Percentiles rank a stretch among this genome's conserved stretches.
Evolutionary conservation across 2,888 invertebrate genomes (phyloP).

Genomic region (Diadegma fenestrale): DNA sequence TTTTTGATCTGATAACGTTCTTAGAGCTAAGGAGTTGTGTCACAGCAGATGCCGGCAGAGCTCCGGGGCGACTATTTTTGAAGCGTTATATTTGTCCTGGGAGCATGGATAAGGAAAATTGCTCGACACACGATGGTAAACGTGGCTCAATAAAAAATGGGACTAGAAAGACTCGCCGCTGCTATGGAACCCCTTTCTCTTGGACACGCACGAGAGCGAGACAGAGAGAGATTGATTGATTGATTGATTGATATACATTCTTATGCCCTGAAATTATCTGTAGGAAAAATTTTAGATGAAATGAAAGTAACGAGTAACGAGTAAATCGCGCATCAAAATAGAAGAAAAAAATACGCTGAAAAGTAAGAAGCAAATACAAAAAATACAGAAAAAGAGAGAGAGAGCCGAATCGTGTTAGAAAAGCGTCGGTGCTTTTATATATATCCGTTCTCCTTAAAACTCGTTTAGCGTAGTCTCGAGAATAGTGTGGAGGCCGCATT

Average conservation of each 20-base stretch:
- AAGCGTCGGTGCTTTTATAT: conserved; percentile 40
- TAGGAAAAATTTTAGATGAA: too few species aligned
- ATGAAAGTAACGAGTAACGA: too few species aligned
- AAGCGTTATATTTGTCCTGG: not conserved
- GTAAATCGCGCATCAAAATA: too few species aligned
- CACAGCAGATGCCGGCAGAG: not conserved
- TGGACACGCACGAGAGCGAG: not conserved
- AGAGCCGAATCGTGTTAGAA: conserved; percentile 16
- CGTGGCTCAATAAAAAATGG: not conserved
- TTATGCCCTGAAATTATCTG: too few species aligned
- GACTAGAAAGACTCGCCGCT: not conserved
- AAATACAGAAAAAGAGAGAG: not conserved
- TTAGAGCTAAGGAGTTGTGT: not conserved
- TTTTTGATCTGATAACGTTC: not conserved
- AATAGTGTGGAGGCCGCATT: not conserved
- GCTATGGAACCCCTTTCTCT: conserved; percentile 18
- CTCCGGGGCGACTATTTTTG: not conserved
- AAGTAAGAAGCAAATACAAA: not conserved
- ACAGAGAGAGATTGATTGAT: not conserved
- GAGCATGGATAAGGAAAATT: not conserved
- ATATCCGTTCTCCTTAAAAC: conserved; percentile 63
- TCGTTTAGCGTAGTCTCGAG: conserved; percentile 53
- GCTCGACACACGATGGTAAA: not conserved
- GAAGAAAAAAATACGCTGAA: too few species aligned
- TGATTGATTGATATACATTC: too few species aligned